A percentile compares a stretch with the other conserved stretches of the same genome.
These are phyloP conservation scores for Phyto melanocephala DNA, from an alignment of 2,888 invertebrate genomes.

Conservation along the genomic window DNA sequence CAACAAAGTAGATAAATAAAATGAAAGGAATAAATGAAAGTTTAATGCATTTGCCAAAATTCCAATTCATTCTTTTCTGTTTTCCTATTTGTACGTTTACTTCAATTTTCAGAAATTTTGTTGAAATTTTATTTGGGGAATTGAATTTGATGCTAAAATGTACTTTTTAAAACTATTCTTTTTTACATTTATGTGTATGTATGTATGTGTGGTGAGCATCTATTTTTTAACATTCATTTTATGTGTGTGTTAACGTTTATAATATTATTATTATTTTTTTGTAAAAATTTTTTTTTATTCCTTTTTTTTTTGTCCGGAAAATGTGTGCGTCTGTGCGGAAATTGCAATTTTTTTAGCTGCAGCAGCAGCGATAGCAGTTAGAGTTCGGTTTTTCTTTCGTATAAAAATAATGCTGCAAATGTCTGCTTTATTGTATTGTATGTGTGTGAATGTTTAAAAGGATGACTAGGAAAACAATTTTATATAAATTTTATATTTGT, in stretches of 20 bases:
- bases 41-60: slow-evolving; percentile 76
- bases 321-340: slow-evolving; percentile 77
- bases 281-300: slow-evolving; percentile 54
- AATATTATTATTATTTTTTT: slow-evolving; percentile 60
- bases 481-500: slow-evolving; percentile 53
- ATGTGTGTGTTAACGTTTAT: slow-evolving; percentile 9
- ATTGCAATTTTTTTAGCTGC: slow-evolving; percentile 69
- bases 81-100: slow-evolving; percentile 33
- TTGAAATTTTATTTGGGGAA: slow-evolving; percentile 68
- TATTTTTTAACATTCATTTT: slow-evolving; percentile 52
- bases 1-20: slow-evolving; percentile 3
- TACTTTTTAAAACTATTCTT: slow-evolving; percentile 46
- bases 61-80: slow-evolving; percentile 50
- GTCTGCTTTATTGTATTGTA: slow-evolving; percentile 32
- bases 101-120: slow-evolving; percentile 45
- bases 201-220: background rate
- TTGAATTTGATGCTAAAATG: slow-evolving; percentile 67
- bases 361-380: background rate
- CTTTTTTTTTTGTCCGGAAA: slow-evolving; percentile 72
- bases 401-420: slow-evolving; percentile 28
- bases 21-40: slow-evolving; percentile 73
- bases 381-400: slow-evolving; percentile 33
- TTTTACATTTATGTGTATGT: slow-evolving; percentile 7
- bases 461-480: slow-evolving; percentile 29
- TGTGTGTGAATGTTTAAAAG: background rate